Evolutionary conservation across 2,888 invertebrate species (phyloP).

Genomic region (Caenorhabditis macrosperma): DNA sequence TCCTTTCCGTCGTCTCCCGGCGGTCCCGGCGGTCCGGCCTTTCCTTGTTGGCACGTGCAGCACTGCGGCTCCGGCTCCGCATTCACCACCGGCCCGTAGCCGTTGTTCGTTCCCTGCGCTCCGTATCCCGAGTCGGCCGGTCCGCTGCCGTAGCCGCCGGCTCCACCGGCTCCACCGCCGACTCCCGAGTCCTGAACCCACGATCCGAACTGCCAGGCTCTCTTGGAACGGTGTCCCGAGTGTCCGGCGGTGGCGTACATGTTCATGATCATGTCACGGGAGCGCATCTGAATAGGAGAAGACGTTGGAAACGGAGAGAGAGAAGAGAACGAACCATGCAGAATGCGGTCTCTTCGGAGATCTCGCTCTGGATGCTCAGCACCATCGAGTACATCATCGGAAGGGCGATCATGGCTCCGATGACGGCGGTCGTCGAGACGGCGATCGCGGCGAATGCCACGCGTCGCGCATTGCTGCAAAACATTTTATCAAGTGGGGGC

Average conservation of each 20-base stretch:
- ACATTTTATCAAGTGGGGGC: too few relatives aligned
- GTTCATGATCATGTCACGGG: slow-evolving; percentile 77
- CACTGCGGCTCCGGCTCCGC: slow-evolving; percentile 75
- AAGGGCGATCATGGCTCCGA: slow-evolving; percentile 65
- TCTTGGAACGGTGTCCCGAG: slow-evolving; percentile 64
- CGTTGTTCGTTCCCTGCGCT: slow-evolving; percentile 55
- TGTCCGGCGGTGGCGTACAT: slow-evolving; percentile 69
- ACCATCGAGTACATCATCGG: slow-evolving; percentile 70
- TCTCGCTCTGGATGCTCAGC: slow-evolving; percentile 65
- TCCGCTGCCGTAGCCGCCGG: slow-evolving; percentile 74
- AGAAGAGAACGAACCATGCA: slow-evolving; percentile 62
- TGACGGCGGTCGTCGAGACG: slow-evolving; percentile 67
- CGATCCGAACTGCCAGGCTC: slow-evolving; percentile 73
- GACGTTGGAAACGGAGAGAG: background rate
- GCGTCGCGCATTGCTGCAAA: slow-evolving; percentile 65
- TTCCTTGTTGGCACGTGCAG: slow-evolving; percentile 78
- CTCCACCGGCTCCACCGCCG: slow-evolving; percentile 68
- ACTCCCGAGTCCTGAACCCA: slow-evolving; percentile 72
- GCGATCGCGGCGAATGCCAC: slow-evolving; percentile 67
- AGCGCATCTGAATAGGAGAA: too few relatives aligned
- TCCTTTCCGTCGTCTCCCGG: slow-evolving; percentile 71
- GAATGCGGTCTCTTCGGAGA: slow-evolving; percentile 67
- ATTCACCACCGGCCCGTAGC: slow-evolving; percentile 74
- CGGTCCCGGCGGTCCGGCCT: slow-evolving; percentile 71
- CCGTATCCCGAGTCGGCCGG: slow-evolving; percentile 64